These are phyloP conservation scores for Drosophila murphyi DNA, from an alignment of 1,140 invertebrate genomes.

Conservation along the genomic window DNA sequence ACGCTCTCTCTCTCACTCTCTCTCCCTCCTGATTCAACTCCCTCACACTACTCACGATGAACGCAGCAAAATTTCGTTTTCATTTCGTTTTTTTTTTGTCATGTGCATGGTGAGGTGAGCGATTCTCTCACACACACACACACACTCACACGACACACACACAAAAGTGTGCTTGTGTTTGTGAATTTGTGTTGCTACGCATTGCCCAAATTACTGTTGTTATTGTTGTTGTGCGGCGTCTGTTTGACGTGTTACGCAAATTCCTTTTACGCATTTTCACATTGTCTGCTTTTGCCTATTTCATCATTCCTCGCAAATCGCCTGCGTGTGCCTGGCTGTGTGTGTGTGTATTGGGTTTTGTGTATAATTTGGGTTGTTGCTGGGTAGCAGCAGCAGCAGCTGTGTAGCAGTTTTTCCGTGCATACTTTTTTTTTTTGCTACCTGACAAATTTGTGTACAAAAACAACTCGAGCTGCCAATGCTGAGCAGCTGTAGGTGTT, in stretches of 20 bases:
- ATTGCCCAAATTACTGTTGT: conserved; percentile 2
- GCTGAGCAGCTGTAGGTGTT: conserved; percentile 11
- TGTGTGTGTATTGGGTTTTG: neutral
- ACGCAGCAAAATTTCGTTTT: conserved; percentile 66
- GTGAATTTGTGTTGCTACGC: conserved; percentile 10
- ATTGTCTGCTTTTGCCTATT: conserved; percentile 45
- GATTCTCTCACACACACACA: neutral
- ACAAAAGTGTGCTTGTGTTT: neutral
- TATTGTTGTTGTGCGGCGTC: conserved; percentile 32
- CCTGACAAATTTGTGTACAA: conserved; percentile 24
- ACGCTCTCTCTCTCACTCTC: conserved; percentile 17
- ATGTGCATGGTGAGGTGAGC: conserved; percentile 17
- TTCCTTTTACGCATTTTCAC: conserved; percentile 52
- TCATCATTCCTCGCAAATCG: conserved; percentile 40
- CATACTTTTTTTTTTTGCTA: conserved; percentile 15
- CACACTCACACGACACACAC: neutral
- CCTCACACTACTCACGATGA: conserved; percentile 52
- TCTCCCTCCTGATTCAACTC: neutral
- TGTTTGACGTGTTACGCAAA: conserved; percentile 51
- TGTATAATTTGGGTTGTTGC: conserved; percentile 9
- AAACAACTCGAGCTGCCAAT: conserved; percentile 31
- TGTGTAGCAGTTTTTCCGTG: conserved; percentile 34
- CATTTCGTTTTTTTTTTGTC: conserved; percentile 57
- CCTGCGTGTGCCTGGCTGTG: neutral
- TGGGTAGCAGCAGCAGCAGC: conserved; percentile 24